phyloP scores from a whole-genome alignment of 2,888 invertebrate genomes.

The Cyaniris semiargus region DNA sequence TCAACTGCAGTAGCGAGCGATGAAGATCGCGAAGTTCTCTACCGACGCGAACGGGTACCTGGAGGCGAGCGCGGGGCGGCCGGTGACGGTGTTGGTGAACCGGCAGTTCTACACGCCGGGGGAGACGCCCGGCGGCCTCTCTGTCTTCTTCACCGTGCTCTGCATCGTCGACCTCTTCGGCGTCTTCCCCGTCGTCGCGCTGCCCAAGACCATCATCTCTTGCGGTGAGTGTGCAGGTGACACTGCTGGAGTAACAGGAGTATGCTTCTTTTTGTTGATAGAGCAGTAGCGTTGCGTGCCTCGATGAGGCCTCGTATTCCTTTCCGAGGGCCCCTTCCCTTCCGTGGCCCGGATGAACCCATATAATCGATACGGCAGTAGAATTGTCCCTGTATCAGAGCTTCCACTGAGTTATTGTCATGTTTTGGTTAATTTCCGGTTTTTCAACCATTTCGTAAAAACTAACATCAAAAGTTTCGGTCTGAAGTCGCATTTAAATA shows the following conservation, averaged over 20 bases:
- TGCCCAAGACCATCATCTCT: slow-evolving; percentile 87
- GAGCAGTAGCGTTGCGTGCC: too few relatives aligned
- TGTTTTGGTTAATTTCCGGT: too few relatives aligned
- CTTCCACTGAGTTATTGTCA: too few relatives aligned
- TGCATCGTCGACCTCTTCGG: slow-evolving; percentile 92
- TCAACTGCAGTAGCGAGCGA: slow-evolving; percentile 35
- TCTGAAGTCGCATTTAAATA: too few relatives aligned
- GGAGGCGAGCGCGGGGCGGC: slow-evolving; percentile 44
- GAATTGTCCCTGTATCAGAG: too few relatives aligned
- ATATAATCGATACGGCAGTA: too few relatives aligned
- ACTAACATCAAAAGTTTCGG: too few relatives aligned
- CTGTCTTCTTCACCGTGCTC: slow-evolving; percentile 85
- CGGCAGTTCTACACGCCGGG: slow-evolving; percentile 54
- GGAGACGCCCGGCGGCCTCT: slow-evolving; percentile 77
- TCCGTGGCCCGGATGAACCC: too few relatives aligned
- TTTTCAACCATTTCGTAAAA: too few relatives aligned
- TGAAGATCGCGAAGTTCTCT: slow-evolving; percentile 51
- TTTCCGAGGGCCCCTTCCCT: too few relatives aligned
- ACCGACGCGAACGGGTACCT: slow-evolving; percentile 36
- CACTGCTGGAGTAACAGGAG: not conserved
- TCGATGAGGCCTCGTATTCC: too few relatives aligned
- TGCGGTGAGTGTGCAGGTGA: slow-evolving; percentile 80
- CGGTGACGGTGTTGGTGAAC: slow-evolving; percentile 47
- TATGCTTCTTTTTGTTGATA: too few relatives aligned
- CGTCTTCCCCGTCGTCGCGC: slow-evolving; percentile 88